Conservation (phyloP, 2,113 vertebrate genomes). For the Mirounga angustirostris region DNA sequence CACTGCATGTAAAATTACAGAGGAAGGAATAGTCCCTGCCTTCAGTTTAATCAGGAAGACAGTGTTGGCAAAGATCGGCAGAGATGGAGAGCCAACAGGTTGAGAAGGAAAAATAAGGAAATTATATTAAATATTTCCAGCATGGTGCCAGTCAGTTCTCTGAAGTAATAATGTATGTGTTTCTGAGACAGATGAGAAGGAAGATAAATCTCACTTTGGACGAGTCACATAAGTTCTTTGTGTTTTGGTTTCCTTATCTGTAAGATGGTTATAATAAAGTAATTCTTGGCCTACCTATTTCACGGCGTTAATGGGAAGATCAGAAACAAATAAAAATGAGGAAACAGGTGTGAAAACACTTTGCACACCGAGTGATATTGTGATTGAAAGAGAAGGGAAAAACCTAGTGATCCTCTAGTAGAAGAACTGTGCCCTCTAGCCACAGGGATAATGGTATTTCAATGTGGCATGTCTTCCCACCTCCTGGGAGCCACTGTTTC, state of each 20-base stretch:
- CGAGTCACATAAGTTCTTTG: neutral
- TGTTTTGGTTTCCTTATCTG: slow-evolving; percentile 37
- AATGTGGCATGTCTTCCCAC: neutral
- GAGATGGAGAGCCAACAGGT: neutral
- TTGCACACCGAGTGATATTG: neutral
- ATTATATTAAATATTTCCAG: neutral
- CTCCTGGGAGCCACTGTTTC: neutral
- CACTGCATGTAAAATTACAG: neutral
- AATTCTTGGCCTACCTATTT: neutral
- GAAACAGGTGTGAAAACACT: slow-evolving; percentile 52
- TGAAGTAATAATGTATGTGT: neutral
- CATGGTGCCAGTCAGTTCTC: neutral
- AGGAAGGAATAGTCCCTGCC: neutral
- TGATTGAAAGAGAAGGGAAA: slow-evolving; percentile 17
- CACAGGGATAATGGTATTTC: neutral
- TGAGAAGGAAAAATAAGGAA: neutral
- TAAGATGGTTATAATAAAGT: slow-evolving; percentile 2
- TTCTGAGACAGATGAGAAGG: neutral
- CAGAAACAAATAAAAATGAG: slow-evolving; percentile 49
- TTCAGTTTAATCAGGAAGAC: slow-evolving; percentile 41
- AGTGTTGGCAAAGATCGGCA: neutral
- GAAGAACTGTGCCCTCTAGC: slow-evolving; percentile 23
- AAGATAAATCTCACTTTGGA: slow-evolving; percentile 52
- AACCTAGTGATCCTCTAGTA: neutral
- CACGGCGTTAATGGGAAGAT: neutral